Base-by-base conservation (phyloP, 1,140 invertebrate species). In the Drosophila guanche region DNA sequence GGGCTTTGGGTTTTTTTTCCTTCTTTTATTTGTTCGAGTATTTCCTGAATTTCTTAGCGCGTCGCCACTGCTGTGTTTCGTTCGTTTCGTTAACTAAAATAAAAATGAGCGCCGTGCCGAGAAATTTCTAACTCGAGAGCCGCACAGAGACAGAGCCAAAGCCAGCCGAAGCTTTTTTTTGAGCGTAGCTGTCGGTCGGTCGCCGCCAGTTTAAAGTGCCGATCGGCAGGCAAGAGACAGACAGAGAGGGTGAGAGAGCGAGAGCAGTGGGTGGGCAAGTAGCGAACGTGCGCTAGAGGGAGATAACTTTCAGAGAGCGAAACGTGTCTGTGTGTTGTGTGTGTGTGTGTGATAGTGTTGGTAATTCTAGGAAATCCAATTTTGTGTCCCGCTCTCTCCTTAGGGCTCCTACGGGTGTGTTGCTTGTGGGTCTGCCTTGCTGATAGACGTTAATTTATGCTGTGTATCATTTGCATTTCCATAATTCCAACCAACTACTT, bases 71-170 rank as follows among this genome's bases (percentile, higher is more conserved):
- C 14, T 37, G 46, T 67, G 46, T 60, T 83, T 85, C 83, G 81
- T 85, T 85, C 81, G 81, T 81, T 85, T 86, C 81, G 81, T 85
- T 88, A 70, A 85, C 81, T 85, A 85, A 85, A 85, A 60, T 85
- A 75, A 81, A 73, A 85, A 74, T 85, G 81, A 85, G 76, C 62
- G 56, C 29, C 63, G 57, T 41, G 51, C 43, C 33, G 61, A 57
- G 65, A 51, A 74, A 68, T 61, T 65, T 72, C 76, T 86, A 61
- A 56, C 69, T 73, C 23, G n/a, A 25, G 37, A 59, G 46, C 51
- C 29, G 33, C 63, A 33, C 7, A 33, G 16, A 51, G 41, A 23
- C 51, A 60, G 46, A 57, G 53, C 54, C 54, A 59, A 59, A 76
- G 81, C 81, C 73, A 80, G 75, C 20, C 22, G 37, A 29, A 71